Conservation (phyloP, 2,797 vertebrate genomes). For the Sardinella longiceps region DNA sequence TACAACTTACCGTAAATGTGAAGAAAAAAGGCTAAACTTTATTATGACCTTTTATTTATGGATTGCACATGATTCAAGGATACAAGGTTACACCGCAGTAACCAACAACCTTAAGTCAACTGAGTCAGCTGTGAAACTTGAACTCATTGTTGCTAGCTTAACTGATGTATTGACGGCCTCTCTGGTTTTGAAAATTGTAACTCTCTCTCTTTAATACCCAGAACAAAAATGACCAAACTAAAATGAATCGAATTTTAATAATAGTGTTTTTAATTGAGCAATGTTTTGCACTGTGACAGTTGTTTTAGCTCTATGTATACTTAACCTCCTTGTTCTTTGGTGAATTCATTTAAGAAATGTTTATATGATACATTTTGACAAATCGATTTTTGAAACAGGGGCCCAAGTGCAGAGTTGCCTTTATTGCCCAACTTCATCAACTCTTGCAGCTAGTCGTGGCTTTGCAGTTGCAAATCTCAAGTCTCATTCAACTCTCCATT, state of each 20-base stretch:
- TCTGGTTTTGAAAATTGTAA: not conserved
- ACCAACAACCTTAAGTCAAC: not conserved
- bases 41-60: not conserved
- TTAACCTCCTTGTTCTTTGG: not conserved
- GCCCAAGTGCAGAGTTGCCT: not conserved
- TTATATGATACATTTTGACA: not conserved
- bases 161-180: not conserved
- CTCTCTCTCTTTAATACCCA: not conserved
- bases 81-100: not conserved
- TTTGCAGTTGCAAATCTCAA: not conserved
- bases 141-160: not conserved
- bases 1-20: constrained; percentile 6
- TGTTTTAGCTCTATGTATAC: not conserved
- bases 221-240: not conserved
- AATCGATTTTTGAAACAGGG: not conserved
- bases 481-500: not conserved
- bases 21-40: not conserved
- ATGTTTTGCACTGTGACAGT: not conserved
- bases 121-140: not conserved
- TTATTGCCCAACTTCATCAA: not conserved
- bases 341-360: too few relatives aligned
- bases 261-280: not conserved
- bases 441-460: not conserved
- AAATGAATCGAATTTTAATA: not conserved
- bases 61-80: not conserved